Evolutionary conservation across 2,797 vertebrate species (phyloP).

Genomic region (Coluber constrictor): DNA sequence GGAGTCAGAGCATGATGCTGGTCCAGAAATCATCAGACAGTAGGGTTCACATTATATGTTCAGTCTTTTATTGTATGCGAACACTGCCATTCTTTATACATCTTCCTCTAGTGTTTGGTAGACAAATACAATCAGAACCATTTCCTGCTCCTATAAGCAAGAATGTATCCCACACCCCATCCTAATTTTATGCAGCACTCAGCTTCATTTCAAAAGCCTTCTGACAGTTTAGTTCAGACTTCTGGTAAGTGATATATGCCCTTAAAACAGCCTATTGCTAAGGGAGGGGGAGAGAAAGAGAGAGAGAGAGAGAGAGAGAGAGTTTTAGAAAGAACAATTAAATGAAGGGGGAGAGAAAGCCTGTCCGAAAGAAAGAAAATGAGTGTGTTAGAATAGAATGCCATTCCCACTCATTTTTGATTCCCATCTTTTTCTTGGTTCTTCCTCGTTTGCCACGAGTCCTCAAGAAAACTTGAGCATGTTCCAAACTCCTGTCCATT

Average conservation of each 20-base stretch:
- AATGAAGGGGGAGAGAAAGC: neutral
- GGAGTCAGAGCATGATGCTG: neutral
- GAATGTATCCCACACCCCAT: neutral
- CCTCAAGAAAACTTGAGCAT: neutral
- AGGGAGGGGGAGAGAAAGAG: neutral
- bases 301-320: neutral
- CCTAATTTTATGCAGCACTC: neutral
- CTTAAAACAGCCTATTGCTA: neutral
- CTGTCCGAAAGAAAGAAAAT: neutral
- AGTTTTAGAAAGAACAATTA: neutral
- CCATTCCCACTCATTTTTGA: neutral
- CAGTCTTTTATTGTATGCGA: neutral
- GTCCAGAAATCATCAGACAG: neutral
- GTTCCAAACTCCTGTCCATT: neutral
- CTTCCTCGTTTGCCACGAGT: neutral
- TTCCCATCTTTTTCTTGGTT: neutral
- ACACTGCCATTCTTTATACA: neutral
- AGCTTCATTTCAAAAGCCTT: neutral
- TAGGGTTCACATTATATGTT: neutral
- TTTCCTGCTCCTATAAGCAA: neutral
- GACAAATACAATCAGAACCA: neutral
- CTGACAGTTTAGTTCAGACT: neutral
- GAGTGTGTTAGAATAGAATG: neutral
- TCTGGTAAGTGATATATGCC: neutral
- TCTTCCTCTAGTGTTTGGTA: neutral